A percentile compares a stretch with the other conserved stretches of the same genome.
Conservation (phyloP, 2,888 invertebrate species). For the Noctua janthe region DNA sequence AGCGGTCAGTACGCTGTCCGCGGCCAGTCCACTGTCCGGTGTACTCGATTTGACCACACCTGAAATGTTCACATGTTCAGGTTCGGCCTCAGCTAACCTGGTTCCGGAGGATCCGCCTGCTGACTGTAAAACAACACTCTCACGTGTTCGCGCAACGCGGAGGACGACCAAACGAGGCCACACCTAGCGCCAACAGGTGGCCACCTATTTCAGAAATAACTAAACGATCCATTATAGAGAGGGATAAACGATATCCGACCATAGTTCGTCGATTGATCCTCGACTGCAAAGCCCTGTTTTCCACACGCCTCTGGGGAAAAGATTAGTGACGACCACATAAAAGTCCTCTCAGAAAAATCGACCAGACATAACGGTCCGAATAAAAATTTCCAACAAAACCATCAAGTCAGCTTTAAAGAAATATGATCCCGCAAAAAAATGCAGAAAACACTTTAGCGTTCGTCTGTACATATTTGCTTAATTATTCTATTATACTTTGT, state of each 20-base stretch:
- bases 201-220: constrained; percentile 45
- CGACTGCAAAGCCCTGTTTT: neutral
- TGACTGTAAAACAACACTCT: neutral
- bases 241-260: neutral
- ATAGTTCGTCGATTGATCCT: neutral
- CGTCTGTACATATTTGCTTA: constrained; percentile 70
- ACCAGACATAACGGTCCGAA: neutral
- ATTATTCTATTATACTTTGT: constrained; percentile 77
- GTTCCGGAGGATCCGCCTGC: neutral
- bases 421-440: constrained; percentile 4
- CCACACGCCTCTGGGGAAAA: neutral
- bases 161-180: constrained; percentile 43
- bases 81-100: neutral
- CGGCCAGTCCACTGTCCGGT: neutral
- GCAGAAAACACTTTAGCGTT: constrained; percentile 60
- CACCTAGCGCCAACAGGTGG: constrained; percentile 49
- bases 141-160: neutral
- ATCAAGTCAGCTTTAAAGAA: neutral
- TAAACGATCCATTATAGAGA: constrained; percentile 14
- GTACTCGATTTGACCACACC: neutral
- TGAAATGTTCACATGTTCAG: neutral
- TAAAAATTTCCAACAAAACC: neutral
- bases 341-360: neutral
- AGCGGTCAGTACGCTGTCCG: neutral
- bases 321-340: neutral